Conservation (phyloP, 2,888 invertebrate species). For the Hypercompe scribonia region DNA sequence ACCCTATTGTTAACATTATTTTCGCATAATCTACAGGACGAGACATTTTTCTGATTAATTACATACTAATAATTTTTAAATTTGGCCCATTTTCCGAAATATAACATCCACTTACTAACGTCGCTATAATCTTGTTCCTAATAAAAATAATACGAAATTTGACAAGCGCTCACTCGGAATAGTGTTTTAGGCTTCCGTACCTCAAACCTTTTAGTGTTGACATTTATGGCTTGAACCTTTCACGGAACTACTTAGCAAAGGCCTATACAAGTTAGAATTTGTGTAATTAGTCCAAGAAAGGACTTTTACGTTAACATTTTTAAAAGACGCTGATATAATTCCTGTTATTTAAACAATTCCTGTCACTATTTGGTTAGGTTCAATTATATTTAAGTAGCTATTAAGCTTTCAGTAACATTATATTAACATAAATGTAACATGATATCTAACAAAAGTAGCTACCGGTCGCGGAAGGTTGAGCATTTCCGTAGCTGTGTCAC, state of each 20-base stretch:
- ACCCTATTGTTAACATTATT: no score
- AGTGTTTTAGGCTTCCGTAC: neutral
- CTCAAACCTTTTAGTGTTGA: slow-evolving; percentile 13
- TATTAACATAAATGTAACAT: slow-evolving; percentile 16
- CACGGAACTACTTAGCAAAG: slow-evolving; percentile 7
- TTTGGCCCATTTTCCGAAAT: neutral
- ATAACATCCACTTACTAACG: neutral
- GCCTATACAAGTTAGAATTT: slow-evolving; percentile 19
- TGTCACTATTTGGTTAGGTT: neutral
- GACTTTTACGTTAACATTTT: slow-evolving; percentile 12
- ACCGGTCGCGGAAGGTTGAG: slow-evolving; percentile 31
- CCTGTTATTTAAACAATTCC: neutral
- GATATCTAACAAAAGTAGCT: slow-evolving; percentile 26
- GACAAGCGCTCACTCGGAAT: neutral
- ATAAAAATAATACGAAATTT: neutral
- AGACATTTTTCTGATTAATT: neutral
- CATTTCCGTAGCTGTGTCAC: slow-evolving; percentile 39
- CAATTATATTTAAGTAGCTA: neutral
- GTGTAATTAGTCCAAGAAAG: slow-evolving; percentile 16
- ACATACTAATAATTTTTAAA: neutral
- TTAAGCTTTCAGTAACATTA: slow-evolving; percentile 1
- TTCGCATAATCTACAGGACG: neutral
- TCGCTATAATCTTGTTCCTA: neutral
- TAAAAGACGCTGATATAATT: neutral
- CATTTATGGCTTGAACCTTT: slow-evolving; percentile 19